Evolutionary conservation across 2,113 vertebrate genomes (phyloP).

Genomic region (Cyprinodon tularosa): DNA sequence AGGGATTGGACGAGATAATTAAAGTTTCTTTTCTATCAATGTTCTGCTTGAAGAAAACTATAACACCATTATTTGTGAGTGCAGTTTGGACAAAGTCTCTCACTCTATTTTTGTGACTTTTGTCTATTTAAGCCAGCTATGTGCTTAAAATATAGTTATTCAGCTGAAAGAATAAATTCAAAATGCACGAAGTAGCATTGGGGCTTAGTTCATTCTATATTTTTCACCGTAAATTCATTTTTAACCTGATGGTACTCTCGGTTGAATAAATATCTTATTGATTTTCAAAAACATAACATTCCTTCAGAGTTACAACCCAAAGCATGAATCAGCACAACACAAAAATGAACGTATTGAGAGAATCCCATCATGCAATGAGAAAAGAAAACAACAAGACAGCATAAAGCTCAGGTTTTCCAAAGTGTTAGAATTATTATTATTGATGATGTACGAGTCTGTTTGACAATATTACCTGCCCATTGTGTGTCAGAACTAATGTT

Average conservation of each 20-base stretch:
- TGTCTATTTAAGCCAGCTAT: not conserved
- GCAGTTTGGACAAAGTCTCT: not conserved
- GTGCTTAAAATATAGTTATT: slow-evolving; percentile 5
- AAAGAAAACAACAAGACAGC: slow-evolving; percentile 31
- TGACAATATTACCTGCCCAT: too few species aligned
- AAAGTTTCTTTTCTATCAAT: slow-evolving; percentile 16
- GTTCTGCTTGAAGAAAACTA: slow-evolving; percentile 20
- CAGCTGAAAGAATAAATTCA: slow-evolving; percentile 6
- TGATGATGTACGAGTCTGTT: too few species aligned
- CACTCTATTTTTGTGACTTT: not conserved
- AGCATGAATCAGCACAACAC: not conserved
- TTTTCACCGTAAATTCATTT: slow-evolving; percentile 39
- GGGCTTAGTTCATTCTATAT: slow-evolving; percentile 27
- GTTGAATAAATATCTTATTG: slow-evolving; percentile 35
- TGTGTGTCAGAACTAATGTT: too few species aligned
- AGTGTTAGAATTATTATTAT: too few species aligned
- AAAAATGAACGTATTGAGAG: not conserved
- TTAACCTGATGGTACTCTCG: slow-evolving; percentile 21
- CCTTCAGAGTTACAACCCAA: slow-evolving; percentile 17
- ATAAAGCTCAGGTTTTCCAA: slow-evolving; percentile 34
- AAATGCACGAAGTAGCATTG: slow-evolving; percentile 34
- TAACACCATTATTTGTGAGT: not conserved
- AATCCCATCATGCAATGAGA: slow-evolving; percentile 48
- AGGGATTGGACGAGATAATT: slow-evolving; percentile 32
- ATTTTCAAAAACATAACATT: slow-evolving; percentile 11